Base-by-base conservation (phyloP, 2,113 vertebrate genomes). In the Podilymbus podiceps region DNA sequence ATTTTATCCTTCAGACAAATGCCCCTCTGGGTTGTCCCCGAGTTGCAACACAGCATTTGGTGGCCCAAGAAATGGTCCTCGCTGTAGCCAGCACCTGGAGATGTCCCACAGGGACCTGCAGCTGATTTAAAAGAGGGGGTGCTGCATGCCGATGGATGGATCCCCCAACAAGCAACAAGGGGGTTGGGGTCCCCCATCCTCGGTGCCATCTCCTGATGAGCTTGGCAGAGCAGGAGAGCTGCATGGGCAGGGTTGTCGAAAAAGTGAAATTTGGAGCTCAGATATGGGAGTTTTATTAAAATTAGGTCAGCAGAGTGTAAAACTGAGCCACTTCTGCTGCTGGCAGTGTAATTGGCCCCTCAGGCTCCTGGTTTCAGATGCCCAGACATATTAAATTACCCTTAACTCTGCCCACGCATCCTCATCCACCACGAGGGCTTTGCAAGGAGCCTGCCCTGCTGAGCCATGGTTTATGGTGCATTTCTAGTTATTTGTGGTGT, bases 301-400 rank as follows among this genome's bases (percentile, higher is more conserved):
- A 90, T 82, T 44, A 90, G 88, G 83, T 73, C 92, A 87, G 53
- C 77, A 56, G 92, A 78, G 90, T 79, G 67, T 79, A 58, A 42
- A 84, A 84, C 5, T 2, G 84, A 88, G 84, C 73, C 49, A 42
- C 59, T 88, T 49, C 1, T 4, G 77, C 72, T 78, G 66, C 59
- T 56, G 87, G 60, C 74, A 68, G 60, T 2, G 2, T 31, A 38
- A 38, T 67, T 64, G 18, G 44, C n/a, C 58, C 77, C 71, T 27
- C 1, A 0, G 87, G 82, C 52, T 66, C 52, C 46, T 46, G 33
- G 24, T 64, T 93, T 69, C 58, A 33, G n/a, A 77, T 83, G 71
- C 77, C 63, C 75, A 79, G 69, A 46, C 56, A 23, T 23, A 69
- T 35, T 81, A 56, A 85, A 93, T 46, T 58, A 53, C 81, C 75